Evolutionary conservation across 2,797 vertebrate species (phyloP).

Genomic region (Ceyx erithaca): DNA sequence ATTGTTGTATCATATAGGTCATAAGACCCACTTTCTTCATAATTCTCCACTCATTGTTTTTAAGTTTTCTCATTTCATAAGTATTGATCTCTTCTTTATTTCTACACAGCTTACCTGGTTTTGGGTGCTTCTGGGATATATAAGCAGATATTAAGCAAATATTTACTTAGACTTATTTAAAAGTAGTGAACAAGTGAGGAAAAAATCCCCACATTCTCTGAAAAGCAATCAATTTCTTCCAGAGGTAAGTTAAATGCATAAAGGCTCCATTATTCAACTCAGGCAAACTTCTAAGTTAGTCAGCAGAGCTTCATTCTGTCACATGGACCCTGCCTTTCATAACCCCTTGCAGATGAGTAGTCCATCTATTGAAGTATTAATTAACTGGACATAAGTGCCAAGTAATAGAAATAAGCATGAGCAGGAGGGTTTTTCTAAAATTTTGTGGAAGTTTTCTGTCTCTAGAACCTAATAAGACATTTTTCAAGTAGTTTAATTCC

Average conservation of each 20-base stretch:
- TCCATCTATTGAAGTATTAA: background rate
- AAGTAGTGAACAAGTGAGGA: background rate
- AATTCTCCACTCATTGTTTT: background rate
- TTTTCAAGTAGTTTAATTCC: background rate
- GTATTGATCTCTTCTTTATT: background rate
- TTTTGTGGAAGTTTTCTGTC: background rate
- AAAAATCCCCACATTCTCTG: background rate
- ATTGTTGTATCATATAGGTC: background rate
- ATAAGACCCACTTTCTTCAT: background rate
- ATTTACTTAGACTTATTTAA: background rate
- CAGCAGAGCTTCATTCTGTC: background rate
- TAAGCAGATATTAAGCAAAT: background rate
- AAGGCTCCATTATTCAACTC: background rate
- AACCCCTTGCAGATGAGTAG: background rate
- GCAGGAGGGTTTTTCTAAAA: background rate
- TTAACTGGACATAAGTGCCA: background rate
- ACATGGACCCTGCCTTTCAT: accelerated
- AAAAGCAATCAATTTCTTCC: background rate
- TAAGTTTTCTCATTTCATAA: background rate
- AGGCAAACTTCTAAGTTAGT: background rate
- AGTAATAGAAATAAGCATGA: background rate
- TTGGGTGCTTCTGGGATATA: background rate
- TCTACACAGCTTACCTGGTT: background rate
- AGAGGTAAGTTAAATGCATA: background rate
- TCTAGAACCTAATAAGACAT: background rate